A percentile compares a stretch with the other conserved stretches of the same genome.
These are phyloP conservation scores for Toxotes jaculatrix DNA, from an alignment of 2,113 vertebrate species.

Conservation along the genomic window DNA sequence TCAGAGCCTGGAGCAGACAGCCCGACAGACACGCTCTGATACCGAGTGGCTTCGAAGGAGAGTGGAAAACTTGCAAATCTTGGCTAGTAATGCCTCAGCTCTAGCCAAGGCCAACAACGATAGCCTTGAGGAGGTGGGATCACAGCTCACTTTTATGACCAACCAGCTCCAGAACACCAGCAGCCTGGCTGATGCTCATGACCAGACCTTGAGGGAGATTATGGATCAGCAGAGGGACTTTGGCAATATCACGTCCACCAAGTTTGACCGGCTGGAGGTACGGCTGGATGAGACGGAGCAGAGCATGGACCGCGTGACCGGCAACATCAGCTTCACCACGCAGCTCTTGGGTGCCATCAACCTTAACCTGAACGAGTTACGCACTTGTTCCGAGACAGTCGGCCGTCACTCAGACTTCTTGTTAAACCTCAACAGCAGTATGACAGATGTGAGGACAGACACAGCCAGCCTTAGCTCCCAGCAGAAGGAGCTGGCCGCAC, in stretches of 20 bases:
- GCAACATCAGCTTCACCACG: constrained; percentile 94
- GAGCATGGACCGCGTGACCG: constrained; percentile 90
- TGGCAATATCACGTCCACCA: constrained; percentile 87
- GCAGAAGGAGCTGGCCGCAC: constrained; percentile 90
- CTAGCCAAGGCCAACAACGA: constrained; percentile 92
- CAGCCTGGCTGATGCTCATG: constrained; percentile 87
- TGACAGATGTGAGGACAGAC: constrained; percentile 88
- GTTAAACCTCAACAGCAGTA: constrained; percentile 87
- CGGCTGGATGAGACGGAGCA: constrained; percentile 90
- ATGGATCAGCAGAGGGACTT: constrained; percentile 90
- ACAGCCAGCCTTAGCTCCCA: constrained; percentile 87
- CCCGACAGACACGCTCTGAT: constrained; percentile 90
- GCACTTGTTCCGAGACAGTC: constrained; percentile 91
- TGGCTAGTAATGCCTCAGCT: constrained; percentile 89
- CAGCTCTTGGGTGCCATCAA: constrained; percentile 93
- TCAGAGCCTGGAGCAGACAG: constrained; percentile 90
- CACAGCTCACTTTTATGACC: constrained; percentile 87
- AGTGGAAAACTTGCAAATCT: constrained; percentile 88
- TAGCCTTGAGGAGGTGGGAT: constrained; percentile 91
- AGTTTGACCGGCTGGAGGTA: constrained; percentile 89
- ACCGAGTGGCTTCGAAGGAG: constrained; percentile 92
- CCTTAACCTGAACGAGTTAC: constrained; percentile 89
- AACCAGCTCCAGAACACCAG: constrained; percentile 92
- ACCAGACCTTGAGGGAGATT: constrained; percentile 92
- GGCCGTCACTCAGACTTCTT: constrained; percentile 92